phyloP scores from a whole-genome alignment of 2,888 invertebrate genomes.

The Notodonta dromedarius region DNA sequence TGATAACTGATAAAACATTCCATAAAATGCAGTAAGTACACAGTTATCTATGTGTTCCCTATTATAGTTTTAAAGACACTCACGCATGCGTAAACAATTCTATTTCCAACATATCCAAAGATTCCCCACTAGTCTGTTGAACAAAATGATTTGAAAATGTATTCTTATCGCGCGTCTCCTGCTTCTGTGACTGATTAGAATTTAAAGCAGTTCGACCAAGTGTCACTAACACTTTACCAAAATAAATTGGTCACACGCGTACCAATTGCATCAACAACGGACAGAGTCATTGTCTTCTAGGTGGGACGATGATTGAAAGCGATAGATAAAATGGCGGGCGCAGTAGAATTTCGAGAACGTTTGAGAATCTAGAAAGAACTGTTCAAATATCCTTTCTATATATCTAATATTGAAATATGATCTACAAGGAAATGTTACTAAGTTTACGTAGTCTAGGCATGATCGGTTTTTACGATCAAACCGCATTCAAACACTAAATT shows the following conservation, averaged over 20 bases:
- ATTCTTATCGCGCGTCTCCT: conserved; percentile 31
- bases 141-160: not conserved
- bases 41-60: not conserved
- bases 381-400: conserved; percentile 2
- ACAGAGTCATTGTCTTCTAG: conserved; percentile 31
- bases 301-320: conserved; percentile 30
- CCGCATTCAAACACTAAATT: no score
- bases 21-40: not conserved
- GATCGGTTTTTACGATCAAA: no score
- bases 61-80: not conserved
- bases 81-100: not conserved
- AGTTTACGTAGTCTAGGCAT: no score
- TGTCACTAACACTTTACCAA: conserved; percentile 33
- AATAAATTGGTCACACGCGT: conserved; percentile 32
- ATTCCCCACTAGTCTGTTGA: not conserved
- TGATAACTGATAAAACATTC: conserved; percentile 3
- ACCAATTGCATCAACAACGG: conserved; percentile 33
- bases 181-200: conserved; percentile 34
- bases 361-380: not conserved
- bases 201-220: conserved; percentile 24
- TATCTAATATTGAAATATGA: no score
- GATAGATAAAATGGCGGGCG: conserved; percentile 16
- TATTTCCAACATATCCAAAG: no score
- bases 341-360: not conserved
- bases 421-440: no score